These are phyloP conservation scores for Netelia melanura DNA, from an alignment of 2,888 invertebrate species.

Conservation along the genomic window DNA sequence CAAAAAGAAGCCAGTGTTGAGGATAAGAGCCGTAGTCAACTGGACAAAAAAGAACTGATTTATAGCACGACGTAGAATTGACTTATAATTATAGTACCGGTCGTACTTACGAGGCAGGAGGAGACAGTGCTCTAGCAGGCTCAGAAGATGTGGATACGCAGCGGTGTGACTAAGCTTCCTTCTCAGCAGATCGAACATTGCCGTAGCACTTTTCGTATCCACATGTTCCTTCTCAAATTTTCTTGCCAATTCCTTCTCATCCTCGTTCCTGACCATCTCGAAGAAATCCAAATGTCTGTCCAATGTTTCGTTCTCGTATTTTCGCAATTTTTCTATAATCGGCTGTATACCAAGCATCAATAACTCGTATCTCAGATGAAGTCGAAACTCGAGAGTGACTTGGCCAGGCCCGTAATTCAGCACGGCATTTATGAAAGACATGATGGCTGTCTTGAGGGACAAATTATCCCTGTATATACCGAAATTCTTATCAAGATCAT, in stretches of 20 bases:
- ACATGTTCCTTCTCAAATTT: slow-evolving; percentile 96
- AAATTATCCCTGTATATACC: slow-evolving; percentile 97
- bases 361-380: slow-evolving; percentile 98
- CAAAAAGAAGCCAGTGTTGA: slow-evolving; percentile 97
- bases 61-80: neutral
- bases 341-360: slow-evolving; percentile 98
- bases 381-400: slow-evolving; percentile 96
- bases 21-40: slow-evolving; percentile 95
- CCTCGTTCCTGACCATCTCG: slow-evolving; percentile 98
- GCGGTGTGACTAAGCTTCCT: slow-evolving; percentile 96
- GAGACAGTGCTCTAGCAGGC: slow-evolving; percentile 95
- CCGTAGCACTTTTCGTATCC: slow-evolving; percentile 96
- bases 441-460: slow-evolving; percentile 97
- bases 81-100: slow-evolving; percentile 27
- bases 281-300: slow-evolving; percentile 99
- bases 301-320: slow-evolving; percentile 96
- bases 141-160: slow-evolving; percentile 96
- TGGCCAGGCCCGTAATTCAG: slow-evolving; percentile 98
- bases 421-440: slow-evolving; percentile 99
- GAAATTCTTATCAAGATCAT: slow-evolving; percentile 95
- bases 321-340: slow-evolving; percentile 96
- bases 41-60: slow-evolving; percentile 79
- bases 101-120: slow-evolving; percentile 90
- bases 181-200: slow-evolving; percentile 96
- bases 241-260: slow-evolving; percentile 96